Base-by-base conservation (phyloP, 92 coral and sea anemone species). In the Zoanthus solanderi region DNA sequence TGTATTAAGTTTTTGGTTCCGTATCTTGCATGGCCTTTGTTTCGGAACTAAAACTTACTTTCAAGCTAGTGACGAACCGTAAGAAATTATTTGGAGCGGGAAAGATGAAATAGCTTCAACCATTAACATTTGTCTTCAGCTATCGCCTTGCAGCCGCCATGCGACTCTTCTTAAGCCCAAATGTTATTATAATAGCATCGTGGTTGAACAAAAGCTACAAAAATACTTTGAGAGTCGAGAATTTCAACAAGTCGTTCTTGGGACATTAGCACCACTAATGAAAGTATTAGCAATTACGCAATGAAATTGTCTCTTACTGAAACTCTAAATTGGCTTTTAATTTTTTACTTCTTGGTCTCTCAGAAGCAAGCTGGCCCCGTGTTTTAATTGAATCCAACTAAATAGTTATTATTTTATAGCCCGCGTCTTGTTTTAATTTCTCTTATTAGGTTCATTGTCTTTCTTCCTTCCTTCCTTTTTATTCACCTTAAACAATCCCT, bases 261-360 rank as follows among this genome's bases (percentile, higher is more conserved):
- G 9, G 9, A 63, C 69, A 63, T 63, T 63, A 63, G 28, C 69
- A 63, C 69, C 69, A 63, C 75, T 32, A 52, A 45, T 79, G 52
- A 56, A n/a, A 17, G 69, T 66, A 63, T 83, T 61, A 34, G 47
- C 16, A 37, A 83, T 83, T 34, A 44, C 30, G 87, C 54, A 4
- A 3, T 63, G 69, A 63, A 63, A 63, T 58, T 16, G 69, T 9
- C 28, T n/a, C 28, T 63, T n/a, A 28, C 32, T 17, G 3, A 16
- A 4, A 17, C 30, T 63, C 32, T n/a, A 63, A 63, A 63, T 63
- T 63, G 65, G 69, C 32, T 8, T 23, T 63, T 63, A 63, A 4
- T 23, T 63, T 9, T 63, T 60, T 60, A 60, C 16, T 60, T 60
- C 7, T 7, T 63, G 29, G 69, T 17, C 10, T 17, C 31, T 63